Evolutionary conservation across 64 coral and sea anemone genomes (phyloP).

Genomic region (Montipora efflorescens): DNA sequence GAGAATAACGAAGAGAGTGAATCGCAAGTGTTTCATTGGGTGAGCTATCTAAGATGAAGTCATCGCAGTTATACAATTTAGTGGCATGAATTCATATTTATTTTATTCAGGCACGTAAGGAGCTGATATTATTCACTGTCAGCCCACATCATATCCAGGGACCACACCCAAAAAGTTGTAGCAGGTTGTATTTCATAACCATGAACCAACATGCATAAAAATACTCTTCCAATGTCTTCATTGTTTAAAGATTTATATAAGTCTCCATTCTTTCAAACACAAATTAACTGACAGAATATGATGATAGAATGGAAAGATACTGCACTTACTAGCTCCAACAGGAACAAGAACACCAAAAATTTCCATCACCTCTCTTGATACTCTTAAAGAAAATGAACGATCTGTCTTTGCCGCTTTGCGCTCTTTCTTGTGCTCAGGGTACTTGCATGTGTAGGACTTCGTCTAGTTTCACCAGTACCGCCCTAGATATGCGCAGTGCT

Average conservation of each 20-base stretch:
- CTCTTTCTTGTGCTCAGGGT: conserved; percentile 61
- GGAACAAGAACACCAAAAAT: conserved; percentile 71
- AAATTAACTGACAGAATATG: not conserved
- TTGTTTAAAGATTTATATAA: not conserved
- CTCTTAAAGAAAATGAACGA: conserved; percentile 48
- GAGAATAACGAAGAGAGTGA: conserved; percentile 4
- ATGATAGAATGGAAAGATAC: not conserved
- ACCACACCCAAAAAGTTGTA: not conserved
- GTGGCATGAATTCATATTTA: not conserved
- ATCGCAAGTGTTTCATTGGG: not conserved
- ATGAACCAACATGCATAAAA: not conserved
- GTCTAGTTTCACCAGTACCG: conserved; percentile 67
- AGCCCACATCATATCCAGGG: not conserved
- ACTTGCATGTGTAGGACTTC: conserved; percentile 53
- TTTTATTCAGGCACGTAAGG: not conserved
- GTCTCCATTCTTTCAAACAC: not conserved
- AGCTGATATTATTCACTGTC: not conserved
- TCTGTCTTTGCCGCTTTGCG: conserved; percentile 62
- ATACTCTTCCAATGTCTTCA: not conserved
- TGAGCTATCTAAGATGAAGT: not conserved
- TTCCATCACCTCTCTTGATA: conserved; percentile 42
- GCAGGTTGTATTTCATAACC: not conserved
- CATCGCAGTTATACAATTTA: not conserved
- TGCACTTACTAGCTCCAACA: conserved; percentile 65
- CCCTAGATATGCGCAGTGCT: conserved; percentile 53